Conservation (phyloP, 2,888 invertebrate species). For the Euphydryas editha region DNA sequence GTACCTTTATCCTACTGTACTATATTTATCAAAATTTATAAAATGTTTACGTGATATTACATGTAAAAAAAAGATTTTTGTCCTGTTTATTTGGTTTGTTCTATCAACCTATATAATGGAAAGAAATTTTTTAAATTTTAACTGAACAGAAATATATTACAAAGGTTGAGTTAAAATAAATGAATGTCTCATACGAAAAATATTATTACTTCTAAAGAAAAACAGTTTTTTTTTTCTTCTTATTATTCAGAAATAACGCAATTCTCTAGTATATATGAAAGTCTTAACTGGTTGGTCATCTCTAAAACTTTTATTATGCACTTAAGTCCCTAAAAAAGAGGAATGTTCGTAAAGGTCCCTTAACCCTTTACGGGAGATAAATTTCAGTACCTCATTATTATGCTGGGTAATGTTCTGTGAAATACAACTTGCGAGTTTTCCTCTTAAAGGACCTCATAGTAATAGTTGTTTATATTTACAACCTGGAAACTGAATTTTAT, state of each 20-base stretch:
- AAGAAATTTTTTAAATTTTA: too few relatives aligned
- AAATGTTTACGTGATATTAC: too few relatives aligned
- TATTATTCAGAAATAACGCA: background rate
- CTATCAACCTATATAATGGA: too few relatives aligned
- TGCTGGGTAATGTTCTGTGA: conserved; percentile 31
- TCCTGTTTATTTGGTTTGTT: too few relatives aligned
- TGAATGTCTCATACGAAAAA: too few relatives aligned
- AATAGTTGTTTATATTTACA: conserved; percentile 16
- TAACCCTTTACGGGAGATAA: conserved; percentile 26
- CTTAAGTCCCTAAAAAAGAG: conserved; percentile 4
- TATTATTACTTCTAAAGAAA: too few relatives aligned
- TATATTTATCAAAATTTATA: too few relatives aligned
- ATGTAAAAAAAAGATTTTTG: too few relatives aligned
- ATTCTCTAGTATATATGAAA: background rate
- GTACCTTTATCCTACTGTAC: too few relatives aligned
- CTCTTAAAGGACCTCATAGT: conserved; percentile 9
- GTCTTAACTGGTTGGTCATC: background rate
- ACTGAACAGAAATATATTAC: too few relatives aligned
- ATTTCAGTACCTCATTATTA: conserved; percentile 32
- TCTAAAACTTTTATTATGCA: conserved; percentile 2
- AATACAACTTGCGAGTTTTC: conserved; percentile 20
- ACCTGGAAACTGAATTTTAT: conserved; percentile 6
- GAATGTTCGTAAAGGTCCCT: conserved; percentile 15
- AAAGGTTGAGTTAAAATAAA: too few relatives aligned
- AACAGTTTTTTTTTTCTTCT: too few relatives aligned